Evolutionary conservation across 2,797 vertebrate genomes (phyloP), one percentile per base, ranked within the genome.

Genomic region (Pseudomugil tenellus): DNA sequence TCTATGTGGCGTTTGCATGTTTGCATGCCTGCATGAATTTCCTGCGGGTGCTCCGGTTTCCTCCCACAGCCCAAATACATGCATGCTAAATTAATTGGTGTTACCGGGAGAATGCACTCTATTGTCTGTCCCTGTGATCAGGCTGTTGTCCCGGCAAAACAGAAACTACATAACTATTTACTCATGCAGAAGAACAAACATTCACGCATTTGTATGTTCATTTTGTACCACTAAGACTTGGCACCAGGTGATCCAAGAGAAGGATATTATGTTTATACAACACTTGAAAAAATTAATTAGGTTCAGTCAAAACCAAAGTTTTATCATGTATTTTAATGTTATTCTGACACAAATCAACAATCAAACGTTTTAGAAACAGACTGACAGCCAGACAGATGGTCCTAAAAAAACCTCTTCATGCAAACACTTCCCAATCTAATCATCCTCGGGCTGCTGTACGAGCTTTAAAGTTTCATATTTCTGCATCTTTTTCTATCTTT

Each of bases 31-130:
- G 58, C 25, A 49, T 53, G 49, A 16, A 29, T 53, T 54, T 39
- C 37, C 66, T 58, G 35, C 28, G 34, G 49, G 56, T 48, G 48
- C 56, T 54, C 58, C 29, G 1, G 51, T 41, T 61, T 69, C 58
- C 67, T 48, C 49, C 17, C 31, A 10, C 58, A 55, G 52, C 32
- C 29, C 49, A 61, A 46, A 69, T 39, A 69, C n/a, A 26, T 25
- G 26, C 48, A 19, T 41, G 56, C 32, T 53, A 26, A 52, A 3
- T 63, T 35, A 35, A 43, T 26, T 43, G 28, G 49, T n/a, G 26
- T 34, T 28, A 54, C 35, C 25, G 55, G 12, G 14, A 51, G 58
- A 21, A 26, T 41, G 25, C 14, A 11, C 31, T 34, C 51, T 12
- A 23, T 49, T 67, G 64, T 67, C 34, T 51, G 31, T 11, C 49